Evolutionary conservation across 2,888 invertebrate species (phyloP).

Genomic region (Leucophenga montana): DNA sequence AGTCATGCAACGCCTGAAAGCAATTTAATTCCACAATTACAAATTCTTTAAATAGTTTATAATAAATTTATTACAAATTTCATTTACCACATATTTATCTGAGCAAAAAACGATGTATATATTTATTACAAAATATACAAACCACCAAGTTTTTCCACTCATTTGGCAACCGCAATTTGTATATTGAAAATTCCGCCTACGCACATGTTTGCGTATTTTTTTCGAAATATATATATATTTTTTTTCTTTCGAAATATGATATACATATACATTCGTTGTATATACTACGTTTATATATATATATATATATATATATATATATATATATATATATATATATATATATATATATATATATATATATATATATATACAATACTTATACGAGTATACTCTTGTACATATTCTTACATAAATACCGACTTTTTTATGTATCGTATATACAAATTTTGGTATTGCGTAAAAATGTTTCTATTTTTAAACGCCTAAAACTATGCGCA

Average conservation of each 20-base stretch:
- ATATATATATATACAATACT: background rate
- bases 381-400: too few species aligned
- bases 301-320: conserved; percentile 11
- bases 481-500: background rate
- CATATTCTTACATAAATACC: conserved; percentile 9
- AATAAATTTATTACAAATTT: too few species aligned
- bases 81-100: too few species aligned
- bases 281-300: background rate
- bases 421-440: conserved; percentile 1
- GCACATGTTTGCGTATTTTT: background rate
- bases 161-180: too few species aligned
- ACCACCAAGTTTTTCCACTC: too few species aligned
- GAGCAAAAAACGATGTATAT: too few species aligned
- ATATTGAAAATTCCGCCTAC: background rate
- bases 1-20: too few species aligned
- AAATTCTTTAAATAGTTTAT: too few species aligned
- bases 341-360: conserved; percentile 6
- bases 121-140: too few species aligned
- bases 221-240: background rate
- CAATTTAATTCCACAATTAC: too few species aligned
- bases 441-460: conserved; percentile 13
- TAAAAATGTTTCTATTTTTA: conserved; percentile 19
- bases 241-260: conserved; percentile 14
- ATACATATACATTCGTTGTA: background rate
- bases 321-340: background rate